Evolutionary conservation across 2,888 invertebrate genomes (phyloP).

Genomic region (Ypsolopha sequella): DNA sequence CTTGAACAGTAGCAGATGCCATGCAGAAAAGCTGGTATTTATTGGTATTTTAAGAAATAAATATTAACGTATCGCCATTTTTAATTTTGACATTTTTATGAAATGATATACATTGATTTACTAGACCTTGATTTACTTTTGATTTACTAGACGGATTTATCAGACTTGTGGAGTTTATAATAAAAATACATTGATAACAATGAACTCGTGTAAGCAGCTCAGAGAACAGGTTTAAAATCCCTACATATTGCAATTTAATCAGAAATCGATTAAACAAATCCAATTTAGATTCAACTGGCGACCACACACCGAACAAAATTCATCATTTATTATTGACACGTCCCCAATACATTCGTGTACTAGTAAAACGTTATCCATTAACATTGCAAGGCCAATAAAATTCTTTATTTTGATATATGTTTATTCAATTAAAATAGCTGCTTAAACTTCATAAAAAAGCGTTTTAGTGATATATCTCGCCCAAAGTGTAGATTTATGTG

Average conservation of each 20-base stretch:
- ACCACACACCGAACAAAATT: conserved; percentile 33
- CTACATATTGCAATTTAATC: not conserved
- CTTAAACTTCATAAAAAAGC: not conserved
- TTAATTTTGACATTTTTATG: no score
- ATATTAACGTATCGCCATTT: no score
- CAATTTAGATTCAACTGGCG: conserved; percentile 11
- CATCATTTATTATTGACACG: conserved; percentile 20
- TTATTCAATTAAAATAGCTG: not conserved
- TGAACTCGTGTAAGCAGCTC: no score
- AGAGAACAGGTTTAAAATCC: no score
- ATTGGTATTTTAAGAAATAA: no score
- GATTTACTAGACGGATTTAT: no score
- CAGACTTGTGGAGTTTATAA: no score
- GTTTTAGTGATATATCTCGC: not conserved
- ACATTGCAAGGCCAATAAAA: not conserved
- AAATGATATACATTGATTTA: no score
- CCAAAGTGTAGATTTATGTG: not conserved
- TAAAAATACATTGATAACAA: no score
- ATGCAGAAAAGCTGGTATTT: no score
- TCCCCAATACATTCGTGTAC: not conserved
- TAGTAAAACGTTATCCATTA: not conserved
- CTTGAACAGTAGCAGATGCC: no score
- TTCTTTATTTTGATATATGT: not conserved
- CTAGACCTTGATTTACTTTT: no score
- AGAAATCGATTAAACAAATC: conserved; percentile 2